A percentile compares a stretch with the other conserved stretches of the same genome.
Evolutionary conservation across 1,140 invertebrate species (phyloP).

Genomic region (Sarcophaga bullata): DNA sequence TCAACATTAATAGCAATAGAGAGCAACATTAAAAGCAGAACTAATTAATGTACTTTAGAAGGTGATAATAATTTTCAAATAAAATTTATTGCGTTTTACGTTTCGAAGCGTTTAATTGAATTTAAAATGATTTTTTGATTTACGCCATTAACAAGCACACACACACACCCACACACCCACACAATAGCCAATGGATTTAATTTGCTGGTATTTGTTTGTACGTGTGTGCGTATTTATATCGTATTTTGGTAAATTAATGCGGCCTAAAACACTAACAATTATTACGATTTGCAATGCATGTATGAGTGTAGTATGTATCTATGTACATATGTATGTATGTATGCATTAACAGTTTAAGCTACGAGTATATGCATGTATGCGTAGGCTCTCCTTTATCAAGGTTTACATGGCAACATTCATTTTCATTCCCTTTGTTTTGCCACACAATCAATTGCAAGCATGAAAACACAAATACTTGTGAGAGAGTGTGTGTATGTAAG

Average conservation of each 20-base stretch:
- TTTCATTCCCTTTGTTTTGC: background rate
- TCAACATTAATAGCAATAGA: too few relatives aligned
- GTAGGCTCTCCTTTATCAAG: background rate
- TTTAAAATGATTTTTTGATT: slow-evolving; percentile 13
- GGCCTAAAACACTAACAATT: too few relatives aligned
- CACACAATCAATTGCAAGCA: background rate
- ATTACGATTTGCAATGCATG: too few relatives aligned
- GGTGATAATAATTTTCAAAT: background rate
- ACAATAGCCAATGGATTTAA: too few relatives aligned
- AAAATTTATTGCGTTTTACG: background rate
- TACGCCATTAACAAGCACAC: background rate
- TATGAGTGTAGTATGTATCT: too few relatives aligned
- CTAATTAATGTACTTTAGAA: background rate
- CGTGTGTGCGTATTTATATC: too few relatives aligned
- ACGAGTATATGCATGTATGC: too few relatives aligned
- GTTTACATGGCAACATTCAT: background rate
- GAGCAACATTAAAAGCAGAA: background rate
- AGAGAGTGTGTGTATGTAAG: too few relatives aligned
- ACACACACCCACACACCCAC: too few relatives aligned
- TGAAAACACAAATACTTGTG: background rate
- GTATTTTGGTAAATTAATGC: too few relatives aligned
- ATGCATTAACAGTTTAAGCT: too few relatives aligned
- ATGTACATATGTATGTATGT: background rate
- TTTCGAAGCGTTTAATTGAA: background rate
- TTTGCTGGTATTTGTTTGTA: too few relatives aligned